Evolutionary conservation across 1,140 invertebrate species (phyloP), one percentile per base, ranked within the genome.

Genomic region (Lerema accius): DNA sequence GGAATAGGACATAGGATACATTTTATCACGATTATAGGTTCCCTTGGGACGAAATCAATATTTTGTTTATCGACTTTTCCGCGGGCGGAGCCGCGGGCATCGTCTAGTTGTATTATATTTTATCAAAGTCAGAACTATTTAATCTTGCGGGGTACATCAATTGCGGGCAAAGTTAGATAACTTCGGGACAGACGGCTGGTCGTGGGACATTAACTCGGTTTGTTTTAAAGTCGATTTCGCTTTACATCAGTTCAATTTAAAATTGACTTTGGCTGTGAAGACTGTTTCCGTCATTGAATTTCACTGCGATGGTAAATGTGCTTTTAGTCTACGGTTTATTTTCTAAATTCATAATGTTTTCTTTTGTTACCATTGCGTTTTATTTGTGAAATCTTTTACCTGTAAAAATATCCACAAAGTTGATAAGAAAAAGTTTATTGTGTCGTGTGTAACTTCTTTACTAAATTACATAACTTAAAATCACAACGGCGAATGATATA

Each of bases 131-230:
- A 32, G 9, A 32, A 32, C 28, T 32, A 37, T 37, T 37, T 11
- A 37, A 37, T 37, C 35, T 37, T 11, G n/a, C n/a, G n/a, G n/a
- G 11, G 35, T 37, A 37, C 35, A 37, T 37, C n/a, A 37, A 11
- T 37, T 37, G 53, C 53, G 14, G 46, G 53, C 10, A 58, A 65
- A 65, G 63, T 65, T 64, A 26, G 16, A n/a, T 19, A 56, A 65
- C 42, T 59, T 59, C 19, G 58, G 35, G 43, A 50, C 58, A 11
- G 45, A n/a, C 45, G 46, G 35, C n/a, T 48, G 46, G 50, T 32
- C 49, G 55, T 11, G 11, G 49, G 4, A 35, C 56, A 66, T 60
- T 60, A 53, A 60, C 64, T 60, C 40, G 40, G 17, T 58, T 37
- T 37, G 35, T 37, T 37, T 37, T 37, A 37, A 37, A 37, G 35